Base-by-base conservation (phyloP, 2,113 vertebrate genomes). In the Spermophilus dauricus region DNA sequence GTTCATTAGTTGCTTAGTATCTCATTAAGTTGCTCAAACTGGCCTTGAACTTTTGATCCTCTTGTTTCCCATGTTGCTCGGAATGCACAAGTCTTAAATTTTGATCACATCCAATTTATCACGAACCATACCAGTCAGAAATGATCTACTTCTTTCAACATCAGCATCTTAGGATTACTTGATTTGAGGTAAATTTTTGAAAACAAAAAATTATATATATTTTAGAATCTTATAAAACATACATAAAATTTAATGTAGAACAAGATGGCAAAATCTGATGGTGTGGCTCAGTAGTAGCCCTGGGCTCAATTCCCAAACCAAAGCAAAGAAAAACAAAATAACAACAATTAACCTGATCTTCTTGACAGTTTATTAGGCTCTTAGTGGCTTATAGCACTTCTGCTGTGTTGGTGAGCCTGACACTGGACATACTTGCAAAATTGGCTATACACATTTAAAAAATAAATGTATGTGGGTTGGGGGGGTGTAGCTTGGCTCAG, bases 151-250 rank as follows among this genome's bases (percentile, higher is more conserved):
- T 61, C 65, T 85, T 96, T 94, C 39, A 83, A 45, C 5, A 30
- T 26, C 13, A 83, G 34, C 28, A 76, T 94, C 70, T 97, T 56
- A 76, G 5, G 53, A 70, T 69, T 83, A 78, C 39, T n/a, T 67
- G n/a, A 82, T 63, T 34, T 93, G 53, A 34, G 24, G 51, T 96
- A 56, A 87, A 88, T 39, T 78, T 95, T 80, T 5, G 85, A 95
- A 96, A 95, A 84, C 45, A 39, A 39, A 73, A 92, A 73, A 92
- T 5, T 24, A 73, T 24, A 10, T 24, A 10, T 90, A 81, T 82
- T 80, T 96, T 87, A 84, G 51, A 92, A 48, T 34, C 26, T 32
- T 73, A 84, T n/a, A 65, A 92, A 88, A 85, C 39, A 76, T 28
- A 80, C 8, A n/a, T 58, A 67, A 70, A 20, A 82, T 75, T 37